phyloP scores from a whole-genome alignment of 2,888 invertebrate species.

The Noctuana brunneofusca region DNA sequence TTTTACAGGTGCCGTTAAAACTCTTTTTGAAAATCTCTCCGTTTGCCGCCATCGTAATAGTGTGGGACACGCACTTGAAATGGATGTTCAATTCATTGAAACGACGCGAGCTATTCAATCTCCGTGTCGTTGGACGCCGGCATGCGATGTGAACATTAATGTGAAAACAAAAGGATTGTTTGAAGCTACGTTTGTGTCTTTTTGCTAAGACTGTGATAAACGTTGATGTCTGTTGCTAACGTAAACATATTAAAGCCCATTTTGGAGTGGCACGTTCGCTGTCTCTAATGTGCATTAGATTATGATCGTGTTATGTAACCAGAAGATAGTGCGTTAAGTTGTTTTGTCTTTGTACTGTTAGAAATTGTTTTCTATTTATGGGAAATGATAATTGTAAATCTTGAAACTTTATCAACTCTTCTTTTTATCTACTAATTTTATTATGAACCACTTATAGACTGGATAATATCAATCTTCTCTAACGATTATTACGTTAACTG shows the following conservation, averaged over 20 bases:
- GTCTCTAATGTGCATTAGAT: slow-evolving; percentile 24
- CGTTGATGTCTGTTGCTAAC: slow-evolving; percentile 24
- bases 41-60: too few relatives aligned
- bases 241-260: slow-evolving; percentile 26
- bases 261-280: slow-evolving; percentile 16
- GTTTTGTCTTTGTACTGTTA: slow-evolving; percentile 21
- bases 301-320: slow-evolving; percentile 28
- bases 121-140: slow-evolving; percentile 40
- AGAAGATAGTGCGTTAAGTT: slow-evolving; percentile 6
- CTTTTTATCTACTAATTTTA: background rate
- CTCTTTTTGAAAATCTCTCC: too few relatives aligned
- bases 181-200: slow-evolving; percentile 19
- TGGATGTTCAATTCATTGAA: slow-evolving; percentile 48
- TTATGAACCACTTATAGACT: too few relatives aligned
- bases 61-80: slow-evolving; percentile 48
- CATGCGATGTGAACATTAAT: slow-evolving; percentile 57
- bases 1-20: too few relatives aligned
- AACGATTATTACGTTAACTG: too few relatives aligned
- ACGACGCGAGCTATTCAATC: slow-evolving; percentile 24
- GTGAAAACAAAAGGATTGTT: slow-evolving; percentile 48
- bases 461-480: too few relatives aligned
- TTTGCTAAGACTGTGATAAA: slow-evolving; percentile 26
- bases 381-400: background rate
- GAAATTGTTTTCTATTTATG: slow-evolving; percentile 3
- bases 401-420: background rate